Evolutionary conservation across 2,113 vertebrate genomes (phyloP).

Genomic region (Oriolus oriolus): DNA sequence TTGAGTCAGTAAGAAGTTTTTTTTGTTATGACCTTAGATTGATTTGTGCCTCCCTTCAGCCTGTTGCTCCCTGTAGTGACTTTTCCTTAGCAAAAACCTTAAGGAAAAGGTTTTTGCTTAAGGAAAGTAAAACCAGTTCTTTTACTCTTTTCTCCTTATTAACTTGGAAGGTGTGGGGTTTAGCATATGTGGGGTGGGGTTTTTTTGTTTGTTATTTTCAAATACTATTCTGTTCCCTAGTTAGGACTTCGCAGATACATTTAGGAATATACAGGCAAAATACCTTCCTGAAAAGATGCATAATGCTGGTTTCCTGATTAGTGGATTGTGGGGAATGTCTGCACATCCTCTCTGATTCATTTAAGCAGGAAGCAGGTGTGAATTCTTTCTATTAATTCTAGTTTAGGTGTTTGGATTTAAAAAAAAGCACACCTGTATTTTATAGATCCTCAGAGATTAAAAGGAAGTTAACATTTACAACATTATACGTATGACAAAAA

Average conservation of each 20-base stretch:
- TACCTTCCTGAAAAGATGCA: background rate
- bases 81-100: too few species aligned
- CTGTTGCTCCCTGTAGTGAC: too few species aligned
- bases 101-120: too few species aligned
- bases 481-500: background rate
- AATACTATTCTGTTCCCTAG: background rate
- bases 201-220: background rate
- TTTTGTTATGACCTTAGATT: background rate
- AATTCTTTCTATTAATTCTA: background rate
- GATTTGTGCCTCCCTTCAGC: background rate
- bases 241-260: background rate
- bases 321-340: background rate
- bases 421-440: background rate
- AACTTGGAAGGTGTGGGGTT: background rate
- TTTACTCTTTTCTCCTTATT: background rate
- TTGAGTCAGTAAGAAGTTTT: background rate
- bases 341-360: background rate
- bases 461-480: background rate
- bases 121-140: background rate
- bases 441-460: background rate
- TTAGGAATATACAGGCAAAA: background rate
- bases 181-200: accelerated
- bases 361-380: background rate
- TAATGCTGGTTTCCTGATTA: background rate
- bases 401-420: background rate